Conservation (phyloP, 2,888 invertebrate genomes). For the Meghimatium bilineatum region DNA sequence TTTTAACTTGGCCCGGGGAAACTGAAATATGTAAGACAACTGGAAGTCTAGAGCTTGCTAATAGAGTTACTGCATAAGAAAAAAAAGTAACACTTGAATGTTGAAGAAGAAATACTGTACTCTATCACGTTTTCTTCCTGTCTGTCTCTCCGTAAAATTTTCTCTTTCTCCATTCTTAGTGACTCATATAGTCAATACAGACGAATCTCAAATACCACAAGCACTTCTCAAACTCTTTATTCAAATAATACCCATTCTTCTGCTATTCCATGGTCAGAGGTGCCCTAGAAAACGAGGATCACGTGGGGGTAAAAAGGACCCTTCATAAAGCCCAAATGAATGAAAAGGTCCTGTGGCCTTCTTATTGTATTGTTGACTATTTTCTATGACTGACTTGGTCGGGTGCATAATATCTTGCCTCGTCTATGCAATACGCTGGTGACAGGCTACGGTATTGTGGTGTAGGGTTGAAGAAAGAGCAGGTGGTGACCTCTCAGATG, state of each 20-base stretch:
- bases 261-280: neutral
- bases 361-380: neutral
- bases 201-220: neutral
- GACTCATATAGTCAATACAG: constrained; percentile 2
- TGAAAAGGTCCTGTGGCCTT: neutral
- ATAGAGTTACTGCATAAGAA: too few species aligned
- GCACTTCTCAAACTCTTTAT: neutral
- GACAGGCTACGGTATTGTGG: neutral
- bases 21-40: too few species aligned
- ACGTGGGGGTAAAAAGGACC: neutral
- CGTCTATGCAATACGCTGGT: neutral
- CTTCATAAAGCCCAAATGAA: neutral
- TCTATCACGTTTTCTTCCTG: neutral
- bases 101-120: neutral
- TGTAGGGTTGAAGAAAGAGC: neutral
- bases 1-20: too few species aligned
- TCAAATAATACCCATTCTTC: constrained; percentile 9
- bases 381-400: neutral
- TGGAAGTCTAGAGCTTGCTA: too few species aligned
- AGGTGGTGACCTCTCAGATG: constrained; percentile 9
- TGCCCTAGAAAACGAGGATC: neutral
- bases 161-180: neutral
- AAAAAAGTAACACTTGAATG: neutral
- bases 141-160: neutral
- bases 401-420: constrained; percentile 16